Conservation (phyloP, 2,113 vertebrate genomes). For the Pachypanchax playfairii region DNA sequence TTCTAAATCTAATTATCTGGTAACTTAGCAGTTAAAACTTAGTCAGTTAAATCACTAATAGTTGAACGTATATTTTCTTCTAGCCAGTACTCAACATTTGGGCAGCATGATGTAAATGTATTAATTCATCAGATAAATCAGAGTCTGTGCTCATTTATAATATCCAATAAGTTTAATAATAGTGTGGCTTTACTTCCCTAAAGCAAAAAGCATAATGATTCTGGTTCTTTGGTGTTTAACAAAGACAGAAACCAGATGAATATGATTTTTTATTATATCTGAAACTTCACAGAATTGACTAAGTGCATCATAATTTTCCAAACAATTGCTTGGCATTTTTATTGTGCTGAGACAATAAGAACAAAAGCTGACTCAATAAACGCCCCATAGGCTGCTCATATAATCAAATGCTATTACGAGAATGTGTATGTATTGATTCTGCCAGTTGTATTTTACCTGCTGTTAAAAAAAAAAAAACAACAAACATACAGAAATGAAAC, state of each 20-base stretch:
- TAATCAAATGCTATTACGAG: slow-evolving; percentile 24
- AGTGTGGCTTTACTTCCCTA: neutral
- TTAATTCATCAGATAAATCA: no score
- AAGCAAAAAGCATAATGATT: slow-evolving; percentile 8
- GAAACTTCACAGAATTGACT: slow-evolving; percentile 6
- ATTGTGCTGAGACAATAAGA: slow-evolving; percentile 25
- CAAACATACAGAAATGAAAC: slow-evolving; percentile 11
- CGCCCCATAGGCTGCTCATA: slow-evolving; percentile 1
- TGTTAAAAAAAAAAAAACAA: slow-evolving; percentile 29
- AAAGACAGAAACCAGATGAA: neutral
- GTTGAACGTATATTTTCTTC: no score
- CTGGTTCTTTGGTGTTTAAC: neutral
- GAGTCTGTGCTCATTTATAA: neutral
- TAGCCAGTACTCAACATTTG: no score
- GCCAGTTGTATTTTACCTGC: slow-evolving; percentile 15
- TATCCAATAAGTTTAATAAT: neutral
- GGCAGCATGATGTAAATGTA: no score
- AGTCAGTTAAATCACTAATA: no score
- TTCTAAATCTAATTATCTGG: no score
- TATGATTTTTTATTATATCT: slow-evolving; percentile 8
- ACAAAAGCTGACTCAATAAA: slow-evolving; percentile 24
- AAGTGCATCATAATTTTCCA: slow-evolving; percentile 8
- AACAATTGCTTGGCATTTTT: slow-evolving; percentile 10
- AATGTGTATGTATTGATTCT: slow-evolving; percentile 26
- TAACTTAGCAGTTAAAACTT: no score